phyloP scores from a whole-genome alignment of 2,113 vertebrate genomes.

The Gymnocephalus cernua region DNA sequence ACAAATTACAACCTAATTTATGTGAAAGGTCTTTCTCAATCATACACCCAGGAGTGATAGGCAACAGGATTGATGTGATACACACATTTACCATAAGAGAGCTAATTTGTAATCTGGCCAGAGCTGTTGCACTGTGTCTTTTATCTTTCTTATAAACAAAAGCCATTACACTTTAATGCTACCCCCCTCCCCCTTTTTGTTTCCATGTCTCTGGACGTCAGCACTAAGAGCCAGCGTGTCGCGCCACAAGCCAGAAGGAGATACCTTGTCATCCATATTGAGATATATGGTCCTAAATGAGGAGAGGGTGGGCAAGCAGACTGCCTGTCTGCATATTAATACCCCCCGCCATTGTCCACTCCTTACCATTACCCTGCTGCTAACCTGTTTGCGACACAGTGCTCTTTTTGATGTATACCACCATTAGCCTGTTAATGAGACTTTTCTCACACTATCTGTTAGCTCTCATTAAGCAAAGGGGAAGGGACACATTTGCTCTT shows the following conservation, averaged over 20 bases:
- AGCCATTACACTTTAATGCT: constrained; percentile 74
- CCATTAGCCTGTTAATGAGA: constrained; percentile 89
- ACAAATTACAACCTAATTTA: constrained; percentile 62
- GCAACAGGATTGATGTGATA: constrained; percentile 25
- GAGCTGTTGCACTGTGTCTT: constrained; percentile 46
- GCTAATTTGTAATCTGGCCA: constrained; percentile 16
- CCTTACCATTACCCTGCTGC: constrained; percentile 64
- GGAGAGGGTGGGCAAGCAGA: constrained; percentile 74
- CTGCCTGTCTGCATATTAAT: constrained; percentile 83
- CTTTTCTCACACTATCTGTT: constrained; percentile 90
- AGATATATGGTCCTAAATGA: constrained; percentile 85
- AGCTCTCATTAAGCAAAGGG: constrained; percentile 84
- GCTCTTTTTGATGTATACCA: constrained; percentile 73
- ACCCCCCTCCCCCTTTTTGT: constrained; percentile 27
- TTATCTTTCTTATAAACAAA: constrained; percentile 65
- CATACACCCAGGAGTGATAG: constrained; percentile 17
- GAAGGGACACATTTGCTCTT: constrained; percentile 83
- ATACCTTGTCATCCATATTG: constrained; percentile 82
- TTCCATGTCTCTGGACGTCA: constrained; percentile 80
- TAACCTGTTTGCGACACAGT: constrained; percentile 80
- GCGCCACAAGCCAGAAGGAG: constrained; percentile 77
- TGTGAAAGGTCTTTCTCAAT: constrained; percentile 40
- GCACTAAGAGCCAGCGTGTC: constrained; percentile 83
- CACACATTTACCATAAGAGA: constrained; percentile 29
- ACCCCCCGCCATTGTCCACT: constrained; percentile 57